Evolutionary conservation across 2,797 vertebrate species (phyloP), one percentile per base, ranked within the genome.

Genomic region (Gambusia yucatana): DNA sequence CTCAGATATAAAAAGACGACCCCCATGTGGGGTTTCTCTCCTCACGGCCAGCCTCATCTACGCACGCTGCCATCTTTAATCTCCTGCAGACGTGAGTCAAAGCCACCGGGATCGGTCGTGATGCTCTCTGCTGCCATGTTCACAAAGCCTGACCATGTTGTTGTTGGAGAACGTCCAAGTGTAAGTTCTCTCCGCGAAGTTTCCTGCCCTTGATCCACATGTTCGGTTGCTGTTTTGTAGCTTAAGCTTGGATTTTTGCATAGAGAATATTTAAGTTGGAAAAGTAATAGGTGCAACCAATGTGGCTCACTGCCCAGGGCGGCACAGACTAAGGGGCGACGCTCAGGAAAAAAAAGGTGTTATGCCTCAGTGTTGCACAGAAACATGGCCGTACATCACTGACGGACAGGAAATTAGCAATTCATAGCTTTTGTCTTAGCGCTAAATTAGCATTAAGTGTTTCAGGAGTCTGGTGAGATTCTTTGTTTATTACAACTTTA

Each of bases 61-160:
- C 0, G 36, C 73, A 82, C n/a, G 43, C 75, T 7, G n/a, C 67
- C 75, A 82, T 76, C 81, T 83, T 85, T 90, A 89, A 87, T 92
- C 90, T 82, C 44, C 0, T 0, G 14, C 79, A 78, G 85, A 72
- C 76, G 73, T 1, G 76, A 84, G 82, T 82, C 76, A 67, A 78
- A 65, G 41, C 72, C 72, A 25, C 50, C 69, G 28, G 84, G 83
- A 86, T 84, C 78, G 70, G 28, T 50, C 74, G 82, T 84, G 88
- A 90, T 86, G 91, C 87, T 89, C 73, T 41, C 65, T 28, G 83
- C 78, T 79, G 91, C 85, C 90, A 92, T 92, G 92, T 92, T 90
- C 89, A 92, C 88, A 93, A 91, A 89, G 87, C 89, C 90, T 63
- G 84, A 84, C 93, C 91, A 93, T 91, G 91, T 92, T 93, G 90